Percentiles rank a stretch among this genome's conserved stretches.
Evolutionary conservation across 2,113 vertebrate species (phyloP).

Genomic region (Neotoma lepida): DNA sequence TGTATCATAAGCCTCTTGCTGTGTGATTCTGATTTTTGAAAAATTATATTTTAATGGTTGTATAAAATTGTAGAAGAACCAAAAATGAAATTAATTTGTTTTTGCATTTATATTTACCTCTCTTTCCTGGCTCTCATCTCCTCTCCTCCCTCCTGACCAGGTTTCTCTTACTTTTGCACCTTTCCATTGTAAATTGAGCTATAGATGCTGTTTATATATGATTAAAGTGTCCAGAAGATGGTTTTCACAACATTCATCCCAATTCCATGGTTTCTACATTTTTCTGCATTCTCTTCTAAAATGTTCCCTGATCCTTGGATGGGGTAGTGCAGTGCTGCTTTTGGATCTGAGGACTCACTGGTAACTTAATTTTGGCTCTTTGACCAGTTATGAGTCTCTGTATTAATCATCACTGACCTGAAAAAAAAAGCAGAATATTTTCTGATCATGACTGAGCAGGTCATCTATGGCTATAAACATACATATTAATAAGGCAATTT

Average conservation of each 20-base stretch:
- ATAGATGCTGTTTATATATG: neutral
- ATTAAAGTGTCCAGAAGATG: neutral
- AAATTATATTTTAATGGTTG: constrained; percentile 46
- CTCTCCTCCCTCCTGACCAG: neutral
- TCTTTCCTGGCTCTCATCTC: neutral
- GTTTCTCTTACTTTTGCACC: neutral
- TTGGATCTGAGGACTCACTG: neutral
- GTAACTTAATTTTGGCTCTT: neutral
- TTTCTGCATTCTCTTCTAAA: neutral
- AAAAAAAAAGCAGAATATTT: neutral
- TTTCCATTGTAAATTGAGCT: neutral
- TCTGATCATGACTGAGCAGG: neutral
- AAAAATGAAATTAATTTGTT: constrained; percentile 39
- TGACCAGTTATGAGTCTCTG: no score
- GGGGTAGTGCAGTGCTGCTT: neutral
- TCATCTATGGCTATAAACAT: no score
- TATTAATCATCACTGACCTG: neutral
- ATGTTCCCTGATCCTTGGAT: neutral
- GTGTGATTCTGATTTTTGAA: constrained; percentile 42
- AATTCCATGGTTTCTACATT: neutral
- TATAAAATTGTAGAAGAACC: neutral
- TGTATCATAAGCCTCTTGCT: constrained; percentile 17
- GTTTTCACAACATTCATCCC: neutral
- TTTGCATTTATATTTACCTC: neutral
- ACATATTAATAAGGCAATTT: neutral